Evolutionary conservation across 2,888 invertebrate genomes (phyloP).

Genomic region (Tetranychus truncatus): DNA sequence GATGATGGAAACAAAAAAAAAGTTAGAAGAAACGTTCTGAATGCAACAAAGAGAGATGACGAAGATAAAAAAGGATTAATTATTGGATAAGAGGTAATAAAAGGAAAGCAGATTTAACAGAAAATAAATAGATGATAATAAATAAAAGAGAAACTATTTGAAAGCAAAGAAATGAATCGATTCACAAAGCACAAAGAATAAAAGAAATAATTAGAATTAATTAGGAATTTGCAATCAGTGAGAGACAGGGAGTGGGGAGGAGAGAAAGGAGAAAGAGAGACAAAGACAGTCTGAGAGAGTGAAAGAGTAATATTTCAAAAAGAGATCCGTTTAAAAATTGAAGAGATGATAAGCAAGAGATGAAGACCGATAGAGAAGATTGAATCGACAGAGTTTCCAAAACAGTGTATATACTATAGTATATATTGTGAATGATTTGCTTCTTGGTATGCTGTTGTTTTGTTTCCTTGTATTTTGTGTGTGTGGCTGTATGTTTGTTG

Average conservation of each 20-base stretch:
- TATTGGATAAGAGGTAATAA: neutral
- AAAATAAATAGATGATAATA: neutral
- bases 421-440: neutral
- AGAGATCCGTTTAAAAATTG: neutral
- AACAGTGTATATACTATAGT: neutral
- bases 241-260: neutral
- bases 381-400: neutral
- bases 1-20: neutral
- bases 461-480: neutral
- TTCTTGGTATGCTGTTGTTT: slow-evolving; percentile 2
- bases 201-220: neutral
- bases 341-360: neutral
- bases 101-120: slow-evolving; percentile 1
- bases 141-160: neutral
- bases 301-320: slow-evolving; percentile 4
- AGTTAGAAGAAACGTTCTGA: neutral
- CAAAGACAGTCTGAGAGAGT: neutral
- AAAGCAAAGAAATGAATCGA: neutral
- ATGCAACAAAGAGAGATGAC: neutral
- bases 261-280: neutral
- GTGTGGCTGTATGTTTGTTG: neutral
- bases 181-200: neutral
- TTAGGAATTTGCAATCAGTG: neutral
- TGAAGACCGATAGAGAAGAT: neutral
- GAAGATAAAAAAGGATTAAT: neutral